Base-by-base conservation (phyloP, 2,888 invertebrate species). In the Arctia plantaginis region DNA sequence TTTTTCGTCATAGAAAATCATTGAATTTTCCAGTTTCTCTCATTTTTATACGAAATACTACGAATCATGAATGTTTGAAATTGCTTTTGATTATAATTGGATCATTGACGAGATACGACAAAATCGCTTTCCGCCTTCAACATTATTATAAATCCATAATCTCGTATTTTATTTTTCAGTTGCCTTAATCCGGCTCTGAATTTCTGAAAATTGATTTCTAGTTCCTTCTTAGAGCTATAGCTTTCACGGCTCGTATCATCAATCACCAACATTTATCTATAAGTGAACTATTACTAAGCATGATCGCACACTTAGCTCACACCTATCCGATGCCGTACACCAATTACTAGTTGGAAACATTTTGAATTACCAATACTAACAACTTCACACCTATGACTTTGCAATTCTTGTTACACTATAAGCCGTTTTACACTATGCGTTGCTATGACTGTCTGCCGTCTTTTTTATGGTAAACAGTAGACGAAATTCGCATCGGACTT, bases 371-470 rank as follows among this genome's bases (percentile, higher is more conserved):
- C 59, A 30, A 67, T 44, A 35, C 72, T 66, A 69, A 75, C 72
- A 72, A 75, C 68, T 72, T 75, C 65, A 23, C 75, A 44, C 65
- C 18, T 75, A 72, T 75, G 75, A 72, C 69, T 75, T 27, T 10
- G 71, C 75, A 59, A 62, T 75, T 75, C 71, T 71, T 69, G 66
- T 47, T 20, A 67, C 64, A 35, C 15, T 64, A 27, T 30, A n/a
- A 41, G 33, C 35, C 30, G 27, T 35, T 74, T 68, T 71, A 74
- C 6, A 67, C 23, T 23, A 35, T 0, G 23, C 71, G 71, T 64
- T 33, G 35, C 55, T 47, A 66, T 20, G 47, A 7, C 27, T 23
- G 13, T 15, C 4, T 1, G 20, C 27, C 27, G 41, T 41, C n/a
- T 6, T 66, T 41, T n/a, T n/a, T n/a, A n/a, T n/a, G n/a, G n/a